A percentile compares a stretch with the other conserved stretches of the same genome.
These are phyloP conservation scores for Ricordea florida DNA, from an alignment of 92 coral and sea anemone genomes.

Conservation along the genomic window DNA sequence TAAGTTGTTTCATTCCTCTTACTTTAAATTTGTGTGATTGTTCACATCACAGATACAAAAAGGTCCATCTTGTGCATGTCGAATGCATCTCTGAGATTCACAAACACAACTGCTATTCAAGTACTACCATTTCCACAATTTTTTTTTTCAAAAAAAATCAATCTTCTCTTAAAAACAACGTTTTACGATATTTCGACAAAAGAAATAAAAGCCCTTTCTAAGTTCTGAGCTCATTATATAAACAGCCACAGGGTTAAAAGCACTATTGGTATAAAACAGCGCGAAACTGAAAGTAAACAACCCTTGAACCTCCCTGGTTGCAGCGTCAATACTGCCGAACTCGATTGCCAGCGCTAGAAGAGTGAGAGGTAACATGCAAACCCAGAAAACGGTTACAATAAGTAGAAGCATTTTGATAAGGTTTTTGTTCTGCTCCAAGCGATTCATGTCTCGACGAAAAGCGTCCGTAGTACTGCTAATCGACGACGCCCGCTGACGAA, in stretches of 20 bases:
- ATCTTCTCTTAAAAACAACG: no score
- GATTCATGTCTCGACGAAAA: constrained; percentile 57
- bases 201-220: constrained; percentile 58
- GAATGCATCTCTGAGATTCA: no score
- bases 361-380: constrained; percentile 86
- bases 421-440: constrained; percentile 65
- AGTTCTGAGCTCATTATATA: constrained; percentile 93
- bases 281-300: constrained; percentile 69
- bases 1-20: no score
- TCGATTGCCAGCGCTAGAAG: constrained; percentile 73
- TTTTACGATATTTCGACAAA: no score
- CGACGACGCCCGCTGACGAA: constrained; percentile 43
- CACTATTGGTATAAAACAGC: constrained; percentile 90
- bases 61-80: no score
- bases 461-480: constrained; percentile 33
- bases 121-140: no score
- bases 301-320: constrained; percentile 30
- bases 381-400: constrained; percentile 87
- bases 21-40: no score
- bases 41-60: no score
- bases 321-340: constrained; percentile 51
- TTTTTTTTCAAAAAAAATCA: no score
- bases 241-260: constrained; percentile 92
- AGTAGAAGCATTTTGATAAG: constrained; percentile 90
- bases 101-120: no score